Base-by-base conservation (phyloP, 1,140 invertebrate species). In the Cherax destructor region DNA sequence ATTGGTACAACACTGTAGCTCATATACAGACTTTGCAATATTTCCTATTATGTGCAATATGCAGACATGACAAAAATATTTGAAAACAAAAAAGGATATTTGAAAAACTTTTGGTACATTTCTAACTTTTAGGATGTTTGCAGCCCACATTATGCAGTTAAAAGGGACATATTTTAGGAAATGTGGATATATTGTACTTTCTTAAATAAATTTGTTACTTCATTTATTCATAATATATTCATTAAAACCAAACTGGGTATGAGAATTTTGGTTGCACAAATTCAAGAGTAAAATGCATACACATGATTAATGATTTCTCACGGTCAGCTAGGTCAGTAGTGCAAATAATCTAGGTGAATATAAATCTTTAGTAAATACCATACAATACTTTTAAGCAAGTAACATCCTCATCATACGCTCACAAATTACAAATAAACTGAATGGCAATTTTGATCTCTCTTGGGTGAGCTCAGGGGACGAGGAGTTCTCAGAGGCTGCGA, bases 31-130 rank as follows among this genome's bases (percentile, higher is more conserved):
- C 13, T 79, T n/a, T 79, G 77, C 77, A 79, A 79, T 79, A 79
- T n/a, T 52, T 50, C 47, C 50, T n/a, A 49, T 83, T 65, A 24
- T 83, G 80, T 83, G 80, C 80, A 83, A 83, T 83, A 83, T 83
- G 30, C 52, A 83, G 59, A 83, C 80, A 83, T 83, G 80, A 83
- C 80, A 59, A n/a, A 61, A 30, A 9, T 47, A 41, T 47, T 13
- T 41, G 11, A 47, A 11, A 59, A 3, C 1, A 59, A 59, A 59
- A 41, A 41, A 41, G 2, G 2, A 41, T 1, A 41, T 6, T 18
- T 65, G 52, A 65, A 16, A 24, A 77, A 30, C 21, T 77, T 77
- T 77, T 47, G 10, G 6, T 77, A 77, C n/a, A 30, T 77, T 24
- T 16, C 7, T 77, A 30, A 77, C 10, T 16, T 47, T 9, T 56